Conservation (phyloP, 2,797 vertebrate genomes). For the Lacerta agilis region DNA sequence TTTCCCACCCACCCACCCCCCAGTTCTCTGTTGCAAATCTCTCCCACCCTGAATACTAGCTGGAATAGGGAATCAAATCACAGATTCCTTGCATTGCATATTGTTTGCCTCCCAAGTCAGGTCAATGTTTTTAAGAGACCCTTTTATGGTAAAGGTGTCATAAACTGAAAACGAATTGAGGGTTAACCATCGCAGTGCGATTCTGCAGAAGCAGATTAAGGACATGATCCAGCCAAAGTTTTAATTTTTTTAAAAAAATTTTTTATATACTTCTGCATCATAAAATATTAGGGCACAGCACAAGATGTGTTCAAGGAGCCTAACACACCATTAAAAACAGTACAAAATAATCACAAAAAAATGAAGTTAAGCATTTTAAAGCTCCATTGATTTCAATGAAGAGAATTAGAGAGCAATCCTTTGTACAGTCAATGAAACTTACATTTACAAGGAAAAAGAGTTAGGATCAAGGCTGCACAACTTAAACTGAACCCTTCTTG, state of each 20-base stretch:
- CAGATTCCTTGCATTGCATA: no score
- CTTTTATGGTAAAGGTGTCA: neutral
- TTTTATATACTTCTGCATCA: no score
- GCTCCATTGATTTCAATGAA: neutral
- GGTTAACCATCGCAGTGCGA: neutral
- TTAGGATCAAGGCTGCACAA: no score
- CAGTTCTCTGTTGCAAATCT: neutral
- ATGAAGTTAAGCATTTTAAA: neutral
- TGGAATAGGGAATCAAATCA: neutral
- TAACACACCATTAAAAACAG: no score
- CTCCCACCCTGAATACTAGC: neutral
- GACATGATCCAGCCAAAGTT: neutral
- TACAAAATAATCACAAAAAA: no score
- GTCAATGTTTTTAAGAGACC: neutral
- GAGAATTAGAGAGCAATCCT: neutral
- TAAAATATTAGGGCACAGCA: no score
- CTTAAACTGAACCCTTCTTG: neutral
- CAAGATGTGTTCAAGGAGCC: no score
- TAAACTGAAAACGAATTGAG: neutral
- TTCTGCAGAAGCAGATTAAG: neutral
- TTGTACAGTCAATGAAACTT: neutral
- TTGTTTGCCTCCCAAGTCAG: neutral
- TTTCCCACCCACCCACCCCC: no score
- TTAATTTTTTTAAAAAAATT: no score
- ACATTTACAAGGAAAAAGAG: neutral